Base-by-base conservation (phyloP, 2,888 invertebrate species). In the Tortrix viridana region DNA sequence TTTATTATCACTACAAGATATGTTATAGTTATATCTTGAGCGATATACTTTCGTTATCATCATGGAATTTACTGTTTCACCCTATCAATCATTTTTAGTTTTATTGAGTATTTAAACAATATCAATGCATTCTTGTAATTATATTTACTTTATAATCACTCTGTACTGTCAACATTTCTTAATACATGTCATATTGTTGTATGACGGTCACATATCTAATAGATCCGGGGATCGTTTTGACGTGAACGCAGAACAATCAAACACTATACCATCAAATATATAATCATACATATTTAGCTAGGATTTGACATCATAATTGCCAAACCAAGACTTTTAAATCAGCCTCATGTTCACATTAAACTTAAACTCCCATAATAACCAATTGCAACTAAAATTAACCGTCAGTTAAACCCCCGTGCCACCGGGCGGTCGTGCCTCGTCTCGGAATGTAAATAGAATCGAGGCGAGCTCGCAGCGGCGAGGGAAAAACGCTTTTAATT, bases 401-500 rank as follows among this genome's bases (percentile, higher is more conserved):
- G 41, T 14, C 16, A 41, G 41, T 41, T 41, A 41, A 32, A 16
- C 41, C 41, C 0, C 7, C 38, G 68, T 69, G 67, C 49, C 59
- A 69, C 71, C 73, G 73, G 73, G 55, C 77, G 65, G 69, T 72
- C 74, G 80, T 74, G 77, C 73, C 65, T 61, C 70, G 69, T 71
- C 70, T 68, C 71, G 78, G 81, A 81, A 80, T 82, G 85, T 85
- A 86, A 86, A 85, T 84, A 85, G 84, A 84, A 82, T 78, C 75
- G 80, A 78, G 71, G n/a, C 63, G 43, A 53, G 58, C 65, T 58
- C 57, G 56, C 63, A 53, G 32, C 65, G 44, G 43, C 44, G 38
- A 71, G 37, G 71, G 73, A 76, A 78, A 76, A 74, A 69, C 73
- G 67, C 70, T 72, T 79, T 77, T 77, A 79, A 77, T 80, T 79